Conservation (phyloP, 2,113 vertebrate genomes). For the Cyprinodon tularosa region DNA sequence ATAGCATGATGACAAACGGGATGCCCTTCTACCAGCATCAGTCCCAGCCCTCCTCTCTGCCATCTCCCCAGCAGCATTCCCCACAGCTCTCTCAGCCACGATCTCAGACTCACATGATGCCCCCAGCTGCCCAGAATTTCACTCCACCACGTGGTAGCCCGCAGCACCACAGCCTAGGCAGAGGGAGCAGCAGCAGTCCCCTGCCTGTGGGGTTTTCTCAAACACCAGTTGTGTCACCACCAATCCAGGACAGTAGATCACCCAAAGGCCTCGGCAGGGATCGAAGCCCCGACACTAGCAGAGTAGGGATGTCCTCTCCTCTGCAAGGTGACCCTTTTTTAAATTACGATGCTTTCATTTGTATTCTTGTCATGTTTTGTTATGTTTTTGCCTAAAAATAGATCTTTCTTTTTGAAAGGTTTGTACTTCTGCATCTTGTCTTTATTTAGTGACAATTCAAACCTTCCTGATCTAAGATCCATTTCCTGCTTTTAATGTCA, state of each 20-base stretch:
- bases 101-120: constrained; percentile 66
- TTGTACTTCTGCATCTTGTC: constrained; percentile 8
- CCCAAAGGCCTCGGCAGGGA: constrained; percentile 70
- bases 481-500: constrained; percentile 29
- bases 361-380: not conserved
- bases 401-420: not conserved
- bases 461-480: not conserved
- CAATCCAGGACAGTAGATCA: constrained; percentile 66
- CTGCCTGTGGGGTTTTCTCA: constrained; percentile 63
- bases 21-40: constrained; percentile 80
- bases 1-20: constrained; percentile 78
- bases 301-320: constrained; percentile 54
- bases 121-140: constrained; percentile 72
- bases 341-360: not conserved
- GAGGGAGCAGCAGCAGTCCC: constrained; percentile 67
- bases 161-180: constrained; percentile 70
- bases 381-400: not conserved
- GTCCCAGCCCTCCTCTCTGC: constrained; percentile 61
- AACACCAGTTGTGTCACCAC: constrained; percentile 64
- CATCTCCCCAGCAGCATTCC: constrained; percentile 59
- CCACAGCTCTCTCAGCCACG: constrained; percentile 63
- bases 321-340: constrained; percentile 68
- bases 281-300: constrained; percentile 57
- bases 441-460: constrained; percentile 24
- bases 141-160: constrained; percentile 75